Evolutionary conservation across 1,140 invertebrate genomes (phyloP), one percentile per base, ranked within the genome.

Genomic region (Xylocopa sonorina): DNA sequence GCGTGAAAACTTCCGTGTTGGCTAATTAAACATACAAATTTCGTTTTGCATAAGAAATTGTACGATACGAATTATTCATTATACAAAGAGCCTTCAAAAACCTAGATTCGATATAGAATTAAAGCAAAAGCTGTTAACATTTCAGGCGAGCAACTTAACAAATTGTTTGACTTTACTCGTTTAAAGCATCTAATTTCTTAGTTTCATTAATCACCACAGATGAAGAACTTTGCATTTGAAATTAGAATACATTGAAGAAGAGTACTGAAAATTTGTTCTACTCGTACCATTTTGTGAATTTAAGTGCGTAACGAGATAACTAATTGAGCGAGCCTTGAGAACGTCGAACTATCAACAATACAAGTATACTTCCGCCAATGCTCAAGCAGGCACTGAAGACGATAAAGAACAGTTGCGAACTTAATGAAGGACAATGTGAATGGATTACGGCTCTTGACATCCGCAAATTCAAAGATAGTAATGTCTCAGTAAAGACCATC

Each of bases 341-440:
- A 53, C 55, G n/a, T n/a, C n/a, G n/a, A n/a, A n/a, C n/a, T n/a
- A n/a, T 57, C 29, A 67, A 58, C 68, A n/a, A n/a, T 48, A 32
- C 41, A n/a, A 68, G 34, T 27, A 38, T 29, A 27, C n/a, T 68
- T 57, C 29, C 34, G 27, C 6, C 18, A 67, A 57, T 50, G n/a
- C 21, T 12, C 32, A 6, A n/a, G 12, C 60, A 10, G 48, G 7
- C 27, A 27, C n/a, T 24, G n/a, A 14, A n/a, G 9, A 29, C 62
- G 43, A 55, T 27, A 53, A 46, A 58, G 64, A 21, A 50, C 6
- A 48, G 51, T 67, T 38, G 50, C 75, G 66, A 60, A 69, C 66
- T 77, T 76, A 24, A 77, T 77, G 58, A 60, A 69, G 50, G 9
- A 69, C 75, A 60, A 69, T 74, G 58, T 32, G 55, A 41, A 74